These are phyloP conservation scores for Rostratula benghalensis DNA, from an alignment of 2,113 vertebrate species.

Conservation along the genomic window DNA sequence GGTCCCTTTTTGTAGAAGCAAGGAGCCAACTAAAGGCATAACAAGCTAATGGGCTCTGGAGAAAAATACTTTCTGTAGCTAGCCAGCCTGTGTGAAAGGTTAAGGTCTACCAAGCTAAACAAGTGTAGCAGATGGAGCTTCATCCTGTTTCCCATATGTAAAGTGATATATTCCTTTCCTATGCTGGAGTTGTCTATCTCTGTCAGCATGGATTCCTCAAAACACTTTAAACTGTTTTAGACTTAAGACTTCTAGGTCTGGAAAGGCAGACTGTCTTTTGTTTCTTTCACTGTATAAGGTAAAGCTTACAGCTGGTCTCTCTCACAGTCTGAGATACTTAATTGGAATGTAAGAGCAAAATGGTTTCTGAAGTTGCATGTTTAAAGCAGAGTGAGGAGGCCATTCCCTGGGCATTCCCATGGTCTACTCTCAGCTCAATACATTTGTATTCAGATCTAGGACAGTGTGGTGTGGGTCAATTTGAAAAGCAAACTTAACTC, in stretches of 20 bases:
- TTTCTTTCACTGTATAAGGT: neutral
- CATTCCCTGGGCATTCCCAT: no score
- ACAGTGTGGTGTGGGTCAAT: neutral
- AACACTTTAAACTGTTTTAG: neutral
- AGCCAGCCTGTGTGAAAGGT: neutral
- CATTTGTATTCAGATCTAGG: neutral
- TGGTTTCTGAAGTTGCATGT: neutral
- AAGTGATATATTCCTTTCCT: neutral
- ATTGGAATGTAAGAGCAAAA: neutral
- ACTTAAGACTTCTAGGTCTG: neutral
- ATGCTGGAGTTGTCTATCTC: neutral
- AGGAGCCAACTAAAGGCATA: neutral
- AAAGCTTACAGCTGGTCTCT: neutral
- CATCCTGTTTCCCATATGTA: neutral
- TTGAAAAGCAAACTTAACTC: neutral
- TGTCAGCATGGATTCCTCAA: neutral
- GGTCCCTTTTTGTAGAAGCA: neutral
- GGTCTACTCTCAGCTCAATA: neutral
- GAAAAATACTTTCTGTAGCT: neutral
- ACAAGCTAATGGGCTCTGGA: neutral
- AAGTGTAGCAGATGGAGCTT: neutral
- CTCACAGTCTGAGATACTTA: neutral
- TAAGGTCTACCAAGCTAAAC: neutral
- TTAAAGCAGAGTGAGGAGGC: neutral
- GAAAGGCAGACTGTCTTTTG: neutral